Evolutionary conservation across 2,797 vertebrate species (phyloP), one percentile per base, ranked within the genome.

Genomic region (Meriones psammophilus): DNA sequence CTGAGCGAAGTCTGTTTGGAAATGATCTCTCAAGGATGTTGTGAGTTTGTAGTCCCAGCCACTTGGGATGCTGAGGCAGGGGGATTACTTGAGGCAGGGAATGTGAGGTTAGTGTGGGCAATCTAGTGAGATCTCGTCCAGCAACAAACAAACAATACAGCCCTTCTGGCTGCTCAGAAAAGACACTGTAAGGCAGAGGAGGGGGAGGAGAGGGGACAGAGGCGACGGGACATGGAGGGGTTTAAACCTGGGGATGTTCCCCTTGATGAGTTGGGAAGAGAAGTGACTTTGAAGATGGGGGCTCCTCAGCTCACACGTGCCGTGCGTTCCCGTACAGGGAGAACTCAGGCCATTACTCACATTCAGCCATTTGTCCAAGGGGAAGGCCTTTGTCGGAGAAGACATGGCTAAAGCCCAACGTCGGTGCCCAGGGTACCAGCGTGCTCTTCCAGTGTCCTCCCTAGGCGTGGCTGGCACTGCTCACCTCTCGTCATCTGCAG

Each of bases 391-490:
- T 87, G 69, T 50, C 8, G 8, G 24, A 26, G 7, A 58, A 77
- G 39, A 30, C 3, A 20, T 7, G 26, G 20, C 36, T 6, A n/a
- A 93, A 33, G 69, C 71, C 85, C 79, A 79, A 20, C 15, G 46
- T 17, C 26, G 66, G 26, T 50, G 91, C 64, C 64, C 36, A 64
- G 92, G 88, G 73, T 54, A 94, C 81, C 78, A 66, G 85, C 76
- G 74, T 88, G 64, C n/a, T 76, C 68, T 76, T 8, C n/a, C 3
- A 39, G 28, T 71, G 64, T 88, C 50, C 28, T 90, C 36, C 46
- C 80, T 17, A 68, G 92, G 88, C 42, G 90, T 73, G 85, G 94
- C 90, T 83, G 84, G 28, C n/a, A 39, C 79, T 46, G 89, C 80
- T 85, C 86, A 92, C 42, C 15, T 24, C 39, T 74, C 73, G 92